phyloP scores from a whole-genome alignment of 1,140 invertebrate genomes.

The Stratiolaelaps scimitus region DNA sequence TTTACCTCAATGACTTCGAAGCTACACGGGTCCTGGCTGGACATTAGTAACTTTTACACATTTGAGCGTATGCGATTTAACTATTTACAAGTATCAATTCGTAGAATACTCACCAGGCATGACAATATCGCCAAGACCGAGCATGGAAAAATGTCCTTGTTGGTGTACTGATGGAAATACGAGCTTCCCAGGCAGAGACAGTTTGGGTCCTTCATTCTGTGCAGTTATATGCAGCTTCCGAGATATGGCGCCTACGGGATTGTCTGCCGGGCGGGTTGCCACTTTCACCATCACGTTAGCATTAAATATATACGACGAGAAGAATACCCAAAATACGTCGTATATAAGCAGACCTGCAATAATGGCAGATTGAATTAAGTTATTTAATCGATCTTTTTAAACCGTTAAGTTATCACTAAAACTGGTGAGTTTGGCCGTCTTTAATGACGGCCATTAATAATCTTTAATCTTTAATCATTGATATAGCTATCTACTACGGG shows the following conservation, averaged over 20 bases:
- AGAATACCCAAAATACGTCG: slow-evolving; percentile 96
- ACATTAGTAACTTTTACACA: no score
- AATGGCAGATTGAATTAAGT: neutral
- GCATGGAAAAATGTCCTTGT: slow-evolving; percentile 92
- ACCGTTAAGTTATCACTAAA: neutral
- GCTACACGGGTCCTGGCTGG: no score
- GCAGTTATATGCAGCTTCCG: slow-evolving; percentile 69
- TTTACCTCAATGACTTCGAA: neutral
- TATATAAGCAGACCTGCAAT: slow-evolving; percentile 65
- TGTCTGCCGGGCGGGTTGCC: slow-evolving; percentile 79
- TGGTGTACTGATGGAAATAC: slow-evolving; percentile 62
- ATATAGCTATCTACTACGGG: no score
- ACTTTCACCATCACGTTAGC: slow-evolving; percentile 97
- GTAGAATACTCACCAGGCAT: slow-evolving; percentile 33
- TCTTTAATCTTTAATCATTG: neutral
- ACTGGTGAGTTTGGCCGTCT: neutral
- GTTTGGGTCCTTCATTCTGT: slow-evolving; percentile 74
- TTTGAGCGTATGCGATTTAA: no score
- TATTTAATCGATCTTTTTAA: neutral
- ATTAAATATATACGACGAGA: slow-evolving; percentile 95
- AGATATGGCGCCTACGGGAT: slow-evolving; percentile 79
- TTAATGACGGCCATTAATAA: neutral
- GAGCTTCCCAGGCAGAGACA: slow-evolving; percentile 87
- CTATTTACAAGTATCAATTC: neutral
- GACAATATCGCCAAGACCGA: slow-evolving; percentile 89